These are phyloP conservation scores for Pocota personata DNA, from an alignment of 2,888 invertebrate species.

Conservation along the genomic window DNA sequence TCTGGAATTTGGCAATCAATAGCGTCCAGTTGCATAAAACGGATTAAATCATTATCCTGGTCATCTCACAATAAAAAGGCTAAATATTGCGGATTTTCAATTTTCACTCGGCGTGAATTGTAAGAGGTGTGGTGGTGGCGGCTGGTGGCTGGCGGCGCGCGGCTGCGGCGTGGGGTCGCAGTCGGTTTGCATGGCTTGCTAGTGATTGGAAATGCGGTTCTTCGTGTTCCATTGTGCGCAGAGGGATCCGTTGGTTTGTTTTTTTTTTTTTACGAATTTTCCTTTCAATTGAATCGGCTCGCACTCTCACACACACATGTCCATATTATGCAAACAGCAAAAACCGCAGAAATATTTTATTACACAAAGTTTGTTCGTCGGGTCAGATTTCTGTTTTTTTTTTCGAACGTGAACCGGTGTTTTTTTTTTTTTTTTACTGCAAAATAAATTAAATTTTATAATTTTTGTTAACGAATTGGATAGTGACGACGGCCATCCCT, in stretches of 20 bases:
- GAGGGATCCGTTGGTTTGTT: slow-evolving; percentile 42
- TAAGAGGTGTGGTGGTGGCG: slow-evolving; percentile 44
- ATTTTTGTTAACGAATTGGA: slow-evolving; percentile 37
- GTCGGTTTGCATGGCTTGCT: slow-evolving; percentile 25
- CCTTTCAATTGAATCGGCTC: slow-evolving; percentile 60
- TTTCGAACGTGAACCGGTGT: background rate
- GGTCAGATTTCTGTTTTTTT: slow-evolving; percentile 8
- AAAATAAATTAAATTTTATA: slow-evolving; percentile 59
- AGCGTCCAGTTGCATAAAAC: slow-evolving; percentile 69
- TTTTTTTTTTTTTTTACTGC: slow-evolving; percentile 7
- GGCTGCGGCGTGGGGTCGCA: background rate
- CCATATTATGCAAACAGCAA: slow-evolving; percentile 51
- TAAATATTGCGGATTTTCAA: slow-evolving; percentile 74
- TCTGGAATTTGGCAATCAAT: slow-evolving; percentile 72
- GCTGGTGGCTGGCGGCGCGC: background rate
- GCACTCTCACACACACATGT: slow-evolving; percentile 33
- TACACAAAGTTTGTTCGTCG: slow-evolving; percentile 51
- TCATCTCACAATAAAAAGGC: slow-evolving; percentile 73
- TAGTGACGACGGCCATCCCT: slow-evolving; percentile 4
- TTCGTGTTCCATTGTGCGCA: slow-evolving; percentile 30
- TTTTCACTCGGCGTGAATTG: slow-evolving; percentile 59
- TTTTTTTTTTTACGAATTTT: slow-evolving; percentile 54
- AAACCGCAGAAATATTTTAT: slow-evolving; percentile 68
- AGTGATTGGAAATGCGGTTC: slow-evolving; percentile 56
- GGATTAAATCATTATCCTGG: slow-evolving; percentile 74